Percentiles rank a stretch among this genome's conserved stretches.
Conservation (phyloP, 2,888 invertebrate species). For the Ellobium chinense region DNA sequence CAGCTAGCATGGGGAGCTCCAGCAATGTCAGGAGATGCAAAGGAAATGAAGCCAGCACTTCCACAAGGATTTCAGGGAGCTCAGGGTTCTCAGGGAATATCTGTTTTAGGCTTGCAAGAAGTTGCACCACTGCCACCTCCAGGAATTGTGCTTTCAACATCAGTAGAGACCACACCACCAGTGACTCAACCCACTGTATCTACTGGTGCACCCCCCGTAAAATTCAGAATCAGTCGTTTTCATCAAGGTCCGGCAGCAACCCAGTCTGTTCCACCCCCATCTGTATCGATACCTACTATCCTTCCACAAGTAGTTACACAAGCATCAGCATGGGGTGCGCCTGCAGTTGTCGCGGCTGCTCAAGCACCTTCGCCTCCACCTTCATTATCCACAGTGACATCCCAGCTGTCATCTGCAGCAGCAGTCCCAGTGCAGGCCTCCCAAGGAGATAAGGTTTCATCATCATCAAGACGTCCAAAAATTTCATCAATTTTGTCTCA, state of each 20-base stretch:
- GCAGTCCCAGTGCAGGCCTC: background rate
- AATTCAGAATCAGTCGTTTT: slow-evolving; percentile 30
- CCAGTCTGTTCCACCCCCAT: slow-evolving; percentile 21
- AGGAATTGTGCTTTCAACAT: background rate
- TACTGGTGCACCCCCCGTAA: background rate
- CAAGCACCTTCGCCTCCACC: background rate
- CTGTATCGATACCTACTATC: slow-evolving; percentile 15
- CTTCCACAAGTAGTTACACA: background rate
- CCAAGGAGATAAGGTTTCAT: too few species aligned
- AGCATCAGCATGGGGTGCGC: background rate
- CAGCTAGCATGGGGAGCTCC: background rate
- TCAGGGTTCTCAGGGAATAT: background rate
- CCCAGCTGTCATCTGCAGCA: background rate
- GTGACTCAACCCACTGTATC: background rate
- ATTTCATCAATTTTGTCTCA: slow-evolving; percentile 43
- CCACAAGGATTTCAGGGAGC: background rate
- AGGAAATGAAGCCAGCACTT: background rate
- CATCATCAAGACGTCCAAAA: slow-evolving; percentile 35
- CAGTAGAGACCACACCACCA: background rate
- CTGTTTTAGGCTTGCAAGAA: background rate
- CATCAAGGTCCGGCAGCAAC: slow-evolving; percentile 12
- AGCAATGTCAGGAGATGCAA: background rate
- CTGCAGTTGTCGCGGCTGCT: background rate
- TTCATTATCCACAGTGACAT: background rate
- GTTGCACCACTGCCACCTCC: slow-evolving; percentile 9